Evolutionary conservation across 2,888 invertebrate genomes (phyloP), one percentile per base, ranked within the genome.

Genomic region (Caenorhabditis zanzibari): DNA sequence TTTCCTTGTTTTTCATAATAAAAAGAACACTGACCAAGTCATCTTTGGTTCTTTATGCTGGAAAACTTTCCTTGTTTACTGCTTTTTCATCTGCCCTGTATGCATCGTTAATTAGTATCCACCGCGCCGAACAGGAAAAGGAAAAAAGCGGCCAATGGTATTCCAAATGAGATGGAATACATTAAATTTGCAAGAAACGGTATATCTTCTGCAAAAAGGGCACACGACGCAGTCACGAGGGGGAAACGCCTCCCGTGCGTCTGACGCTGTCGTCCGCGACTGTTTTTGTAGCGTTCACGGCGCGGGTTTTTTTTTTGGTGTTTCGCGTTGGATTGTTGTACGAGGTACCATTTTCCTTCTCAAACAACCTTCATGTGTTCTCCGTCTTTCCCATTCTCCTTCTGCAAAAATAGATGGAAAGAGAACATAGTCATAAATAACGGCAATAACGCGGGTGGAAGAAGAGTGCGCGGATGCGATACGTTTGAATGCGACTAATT

Each of bases 131-230:
- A 66, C 47, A 64, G 64, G 47, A 64, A 41, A 26, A 47, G 63
- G 32, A n/a, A n/a, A n/a, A n/a, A n/a, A n/a, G n/a, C 7, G 64
- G 10, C 47, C 47, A 9, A 6, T 49, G 66, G 49, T 49, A 47
- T 66, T 66, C 52, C 52, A n/a, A 66, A 38, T 49, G 66, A 52
- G 66, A 66, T 26, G 16, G 54, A 54, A 32, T 52, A 49, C 24
- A n/a, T n/a, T 38, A 54, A 68, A 35, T 52, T 54, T 68, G 68
- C 68, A 68, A 54, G 54, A 68, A n/a, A n/a, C n/a, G n/a, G n/a
- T n/a, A n/a, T n/a, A n/a, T 35, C 35, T 2, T 38, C 16, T 35
- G 38, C 35, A 68, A 68, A 54, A 44, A n/a, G n/a, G n/a, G 54
- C 24, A 54, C 66, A 54, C 68, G 26, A 66, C 12, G 28, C 54